Conservation (phyloP, 2,888 invertebrate species). For the Glyphotaelius pellucidus region DNA sequence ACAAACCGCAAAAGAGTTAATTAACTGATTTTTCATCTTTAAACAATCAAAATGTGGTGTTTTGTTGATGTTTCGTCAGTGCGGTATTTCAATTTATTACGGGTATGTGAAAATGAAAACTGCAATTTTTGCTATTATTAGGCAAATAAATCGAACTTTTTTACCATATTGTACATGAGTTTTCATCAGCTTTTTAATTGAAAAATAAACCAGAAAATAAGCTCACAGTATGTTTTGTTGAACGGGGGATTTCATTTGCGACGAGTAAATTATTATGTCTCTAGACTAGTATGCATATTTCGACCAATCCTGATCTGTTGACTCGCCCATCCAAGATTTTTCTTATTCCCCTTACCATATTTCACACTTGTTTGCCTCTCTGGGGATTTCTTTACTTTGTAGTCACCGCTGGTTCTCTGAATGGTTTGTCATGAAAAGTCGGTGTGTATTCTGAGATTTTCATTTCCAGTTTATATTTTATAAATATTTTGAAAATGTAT, state of each 20-base stretch:
- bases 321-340: neutral
- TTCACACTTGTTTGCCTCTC: neutral
- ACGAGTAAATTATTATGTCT: neutral
- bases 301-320: neutral
- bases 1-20: neutral
- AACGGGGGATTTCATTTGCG: too few species aligned
- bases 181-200: neutral
- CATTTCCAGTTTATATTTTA: neutral
- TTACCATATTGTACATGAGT: neutral
- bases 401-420: neutral
- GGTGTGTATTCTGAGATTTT: neutral
- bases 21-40: neutral
- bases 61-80: neutral
- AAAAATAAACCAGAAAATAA: neutral
- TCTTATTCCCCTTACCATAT: neutral
- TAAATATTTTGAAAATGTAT: too few species aligned
- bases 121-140: neutral
- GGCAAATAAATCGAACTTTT: neutral
- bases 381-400: neutral
- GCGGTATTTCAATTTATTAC: neutral
- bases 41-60: neutral
- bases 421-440: neutral
- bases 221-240: neutral
- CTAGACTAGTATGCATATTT: neutral
- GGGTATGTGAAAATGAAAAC: neutral